Conservation (phyloP, 2,888 invertebrate species). For the Silvanus unidentatus region DNA sequence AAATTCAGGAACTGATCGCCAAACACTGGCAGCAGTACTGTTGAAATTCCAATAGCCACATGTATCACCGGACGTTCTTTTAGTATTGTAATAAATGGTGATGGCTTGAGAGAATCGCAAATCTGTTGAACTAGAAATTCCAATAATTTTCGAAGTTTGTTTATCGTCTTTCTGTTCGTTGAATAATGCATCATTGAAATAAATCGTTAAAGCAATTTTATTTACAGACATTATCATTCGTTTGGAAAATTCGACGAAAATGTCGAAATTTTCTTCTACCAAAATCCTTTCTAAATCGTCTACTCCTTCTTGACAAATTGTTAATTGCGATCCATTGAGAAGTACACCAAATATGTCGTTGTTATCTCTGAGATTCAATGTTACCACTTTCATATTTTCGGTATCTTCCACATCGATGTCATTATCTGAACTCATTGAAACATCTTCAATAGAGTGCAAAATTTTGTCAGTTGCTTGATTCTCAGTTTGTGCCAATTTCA, state of each 20-base stretch:
- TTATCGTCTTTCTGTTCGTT: conserved; percentile 5
- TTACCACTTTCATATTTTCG: neutral
- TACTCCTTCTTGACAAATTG: too few species aligned
- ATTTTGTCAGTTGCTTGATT: conserved; percentile 28
- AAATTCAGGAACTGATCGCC: too few species aligned
- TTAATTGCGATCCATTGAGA: too few species aligned
- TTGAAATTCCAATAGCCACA: neutral
- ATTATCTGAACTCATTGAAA: neutral
- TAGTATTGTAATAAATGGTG: neutral
- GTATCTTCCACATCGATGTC: neutral
- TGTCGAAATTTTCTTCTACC: too few species aligned
- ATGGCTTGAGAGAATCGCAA: too few species aligned
- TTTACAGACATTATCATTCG: neutral
- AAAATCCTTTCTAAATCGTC: too few species aligned
- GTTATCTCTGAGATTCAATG: neutral
- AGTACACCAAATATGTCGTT: neutral
- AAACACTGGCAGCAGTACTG: neutral
- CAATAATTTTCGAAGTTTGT: too few species aligned
- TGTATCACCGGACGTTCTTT: neutral
- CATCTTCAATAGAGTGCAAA: conserved; percentile 22
- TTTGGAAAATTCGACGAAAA: too few species aligned
- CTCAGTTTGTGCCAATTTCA: conserved; percentile 20
- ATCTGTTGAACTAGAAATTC: too few species aligned
- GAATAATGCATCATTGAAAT: conserved; percentile 17
- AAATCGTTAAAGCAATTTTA: conserved; percentile 9